phyloP scores from a whole-genome alignment of 2,113 vertebrate species.

The Rissa tridactyla region DNA sequence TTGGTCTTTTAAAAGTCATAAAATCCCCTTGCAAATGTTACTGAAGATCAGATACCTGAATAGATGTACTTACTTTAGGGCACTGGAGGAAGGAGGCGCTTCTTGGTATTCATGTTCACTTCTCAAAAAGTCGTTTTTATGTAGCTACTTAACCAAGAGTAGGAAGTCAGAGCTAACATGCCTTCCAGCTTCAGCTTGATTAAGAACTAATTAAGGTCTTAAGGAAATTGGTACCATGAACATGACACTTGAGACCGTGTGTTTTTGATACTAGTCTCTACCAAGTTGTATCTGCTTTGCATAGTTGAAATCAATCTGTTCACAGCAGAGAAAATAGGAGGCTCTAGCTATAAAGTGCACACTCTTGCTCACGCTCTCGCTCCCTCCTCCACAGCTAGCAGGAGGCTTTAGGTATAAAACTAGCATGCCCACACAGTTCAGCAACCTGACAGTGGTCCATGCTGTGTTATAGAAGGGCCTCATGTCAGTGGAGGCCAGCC shows the following conservation, averaged over 20 bases:
- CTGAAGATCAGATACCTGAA: not conserved
- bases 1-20: slow-evolving; percentile 12
- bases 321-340: not conserved
- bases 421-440: not conserved
- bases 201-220: not conserved
- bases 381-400: not conserved
- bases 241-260: not conserved
- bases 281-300: not conserved
- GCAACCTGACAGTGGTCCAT: not conserved
- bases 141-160: not conserved
- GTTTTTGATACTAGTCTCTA: not conserved
- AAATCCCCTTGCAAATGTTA: slow-evolving; percentile 52
- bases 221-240: not conserved
- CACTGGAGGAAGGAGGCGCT: not conserved
- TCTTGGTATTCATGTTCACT: not conserved
- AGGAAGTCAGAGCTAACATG: not conserved
- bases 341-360: not conserved
- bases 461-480: not conserved
- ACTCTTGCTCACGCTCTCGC: accelerated
- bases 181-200: not conserved
- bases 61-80: not conserved
- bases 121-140: slow-evolving; percentile 6
- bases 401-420: not conserved
- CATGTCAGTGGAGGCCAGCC: not conserved
- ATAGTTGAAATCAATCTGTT: not conserved